Percentiles rank a stretch among this genome's conserved stretches.
Conservation (phyloP, 2,113 vertebrate species). For the Stictonetta naevosa region DNA sequence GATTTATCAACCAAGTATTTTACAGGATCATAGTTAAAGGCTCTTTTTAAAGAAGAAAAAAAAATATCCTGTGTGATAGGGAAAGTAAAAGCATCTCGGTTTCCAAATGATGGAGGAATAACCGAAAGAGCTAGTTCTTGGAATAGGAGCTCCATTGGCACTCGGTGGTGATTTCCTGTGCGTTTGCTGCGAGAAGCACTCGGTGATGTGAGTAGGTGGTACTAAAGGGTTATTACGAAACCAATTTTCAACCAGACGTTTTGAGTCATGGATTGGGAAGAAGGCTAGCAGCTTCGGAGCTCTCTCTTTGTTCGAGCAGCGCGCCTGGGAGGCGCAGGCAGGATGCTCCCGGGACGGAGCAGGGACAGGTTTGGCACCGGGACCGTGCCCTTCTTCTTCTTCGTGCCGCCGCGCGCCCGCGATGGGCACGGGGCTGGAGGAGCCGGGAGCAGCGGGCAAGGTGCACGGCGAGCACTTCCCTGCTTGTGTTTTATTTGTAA, state of each 20-base stretch:
- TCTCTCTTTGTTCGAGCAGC: constrained; percentile 42
- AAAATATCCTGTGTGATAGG: constrained; percentile 23
- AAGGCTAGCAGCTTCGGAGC: constrained; percentile 46
- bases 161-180: constrained; percentile 71
- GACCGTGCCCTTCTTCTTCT: background rate
- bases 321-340: background rate
- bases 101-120: constrained; percentile 48
- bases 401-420: background rate
- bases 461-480: background rate
- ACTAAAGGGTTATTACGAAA: constrained; percentile 75
- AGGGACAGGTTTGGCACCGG: background rate
- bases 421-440: background rate
- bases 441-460: constrained; percentile 2
- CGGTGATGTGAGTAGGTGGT: constrained; percentile 79
- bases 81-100: constrained; percentile 69
- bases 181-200: constrained; percentile 54
- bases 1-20: constrained; percentile 76
- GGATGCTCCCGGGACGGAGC: background rate
- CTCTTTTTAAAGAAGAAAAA: constrained; percentile 26
- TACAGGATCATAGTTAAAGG: constrained; percentile 69
- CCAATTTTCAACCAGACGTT: constrained; percentile 58
- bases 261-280: constrained; percentile 65
- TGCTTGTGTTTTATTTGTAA: constrained; percentile 4
- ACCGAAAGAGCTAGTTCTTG: constrained; percentile 68
- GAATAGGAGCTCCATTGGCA: constrained; percentile 65